Evolutionary conservation across 2,888 invertebrate genomes (phyloP).

Genomic region (Apantesis nais): DNA sequence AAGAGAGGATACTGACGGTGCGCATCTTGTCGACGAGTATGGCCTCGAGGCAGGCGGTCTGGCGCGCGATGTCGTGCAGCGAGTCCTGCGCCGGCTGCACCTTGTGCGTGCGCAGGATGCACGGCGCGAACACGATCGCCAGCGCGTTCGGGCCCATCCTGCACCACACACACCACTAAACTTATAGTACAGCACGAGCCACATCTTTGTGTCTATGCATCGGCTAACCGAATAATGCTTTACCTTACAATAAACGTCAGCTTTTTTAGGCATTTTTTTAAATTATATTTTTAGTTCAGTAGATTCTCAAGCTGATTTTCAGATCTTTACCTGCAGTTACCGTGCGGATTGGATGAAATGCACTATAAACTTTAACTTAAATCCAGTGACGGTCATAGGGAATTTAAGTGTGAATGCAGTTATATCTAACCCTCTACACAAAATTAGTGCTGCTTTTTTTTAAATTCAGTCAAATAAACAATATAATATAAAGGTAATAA

Average conservation of each 20-base stretch:
- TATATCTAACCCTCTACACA: background rate
- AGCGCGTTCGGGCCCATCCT: constrained; percentile 96
- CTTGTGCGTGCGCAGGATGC: constrained; percentile 95
- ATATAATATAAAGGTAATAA: background rate
- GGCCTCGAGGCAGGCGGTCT: constrained; percentile 95
- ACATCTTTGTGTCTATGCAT: no score
- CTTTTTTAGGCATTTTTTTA: no score
- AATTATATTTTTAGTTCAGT: background rate
- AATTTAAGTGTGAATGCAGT: background rate
- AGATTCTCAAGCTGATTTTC: background rate
- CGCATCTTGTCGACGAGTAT: constrained; percentile 94
- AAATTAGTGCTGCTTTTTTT: background rate
- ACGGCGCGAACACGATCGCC: constrained; percentile 98
- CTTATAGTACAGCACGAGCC: no score
- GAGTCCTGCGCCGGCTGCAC: constrained; percentile 96
- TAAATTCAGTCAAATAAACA: no score
- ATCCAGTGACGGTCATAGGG: background rate
- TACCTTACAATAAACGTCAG: no score
- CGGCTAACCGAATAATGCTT: background rate
- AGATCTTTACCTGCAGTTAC: background rate
- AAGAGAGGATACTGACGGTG: constrained; percentile 59
- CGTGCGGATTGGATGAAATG: background rate
- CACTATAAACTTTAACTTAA: background rate
- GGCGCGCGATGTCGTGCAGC: constrained; percentile 94
- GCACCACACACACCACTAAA: no score